phyloP scores from a whole-genome alignment of 2,888 invertebrate genomes.

The Erebia epiphron region DNA sequence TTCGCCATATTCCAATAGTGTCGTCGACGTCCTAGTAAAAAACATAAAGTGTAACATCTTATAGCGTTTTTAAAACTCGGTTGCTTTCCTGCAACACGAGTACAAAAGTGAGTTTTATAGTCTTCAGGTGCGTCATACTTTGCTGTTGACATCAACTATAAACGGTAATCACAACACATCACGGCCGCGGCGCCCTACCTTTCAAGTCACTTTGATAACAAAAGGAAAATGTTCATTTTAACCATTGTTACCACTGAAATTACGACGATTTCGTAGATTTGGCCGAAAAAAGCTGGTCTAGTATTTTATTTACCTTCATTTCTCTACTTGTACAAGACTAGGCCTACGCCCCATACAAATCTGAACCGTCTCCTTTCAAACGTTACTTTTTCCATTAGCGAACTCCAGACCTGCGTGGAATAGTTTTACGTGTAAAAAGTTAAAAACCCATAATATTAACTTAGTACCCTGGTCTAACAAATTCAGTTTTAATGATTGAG shows the following conservation, averaged over 20 bases:
- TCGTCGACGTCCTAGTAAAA: too few relatives aligned
- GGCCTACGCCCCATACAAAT: too few relatives aligned
- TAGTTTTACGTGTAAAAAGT: slow-evolving; percentile 1
- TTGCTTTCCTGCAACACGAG: neutral
- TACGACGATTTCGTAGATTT: too few relatives aligned
- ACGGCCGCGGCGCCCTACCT: slow-evolving; percentile 13
- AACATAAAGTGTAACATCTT: neutral
- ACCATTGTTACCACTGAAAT: too few relatives aligned
- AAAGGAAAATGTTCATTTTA: too few relatives aligned
- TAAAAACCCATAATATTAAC: neutral
- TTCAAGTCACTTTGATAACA: slow-evolving; percentile 13
- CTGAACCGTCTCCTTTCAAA: too few relatives aligned
- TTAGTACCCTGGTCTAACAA: neutral
- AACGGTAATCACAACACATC: slow-evolving; percentile 16
- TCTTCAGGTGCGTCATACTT: slow-evolving; percentile 5
- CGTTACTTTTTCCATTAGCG: slow-evolving; percentile 12
- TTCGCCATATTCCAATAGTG: too few relatives aligned
- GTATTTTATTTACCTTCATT: too few relatives aligned
- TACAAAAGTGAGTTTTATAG: neutral
- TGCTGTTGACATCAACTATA: slow-evolving; percentile 4
- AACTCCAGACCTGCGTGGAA: neutral
- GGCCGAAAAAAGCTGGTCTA: too few relatives aligned
- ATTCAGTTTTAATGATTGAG: neutral
- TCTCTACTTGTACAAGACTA: too few relatives aligned
- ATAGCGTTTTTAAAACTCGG: neutral